phyloP scores from a whole-genome alignment of 1,140 invertebrate genomes.

The Delia radicum region DNA sequence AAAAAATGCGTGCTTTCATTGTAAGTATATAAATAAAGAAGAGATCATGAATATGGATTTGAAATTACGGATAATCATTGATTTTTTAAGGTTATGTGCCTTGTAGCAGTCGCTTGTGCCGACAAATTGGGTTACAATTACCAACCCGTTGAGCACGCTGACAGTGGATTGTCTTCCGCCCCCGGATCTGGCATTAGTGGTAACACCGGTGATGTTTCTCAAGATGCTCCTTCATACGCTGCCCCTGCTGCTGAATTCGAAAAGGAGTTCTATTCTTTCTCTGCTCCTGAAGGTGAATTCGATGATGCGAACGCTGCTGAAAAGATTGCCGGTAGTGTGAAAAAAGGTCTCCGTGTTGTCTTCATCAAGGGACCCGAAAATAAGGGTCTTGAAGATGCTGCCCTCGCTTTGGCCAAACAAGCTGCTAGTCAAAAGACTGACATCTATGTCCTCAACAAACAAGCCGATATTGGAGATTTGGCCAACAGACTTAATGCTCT shows the following conservation, averaged over 20 bases:
- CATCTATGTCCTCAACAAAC: slow-evolving; percentile 48
- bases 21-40: slow-evolving; percentile 42
- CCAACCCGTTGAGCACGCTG: slow-evolving; percentile 43
- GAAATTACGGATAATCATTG: neutral
- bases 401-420: slow-evolving; percentile 44
- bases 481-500: slow-evolving; percentile 43
- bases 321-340: slow-evolving; percentile 33
- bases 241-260: slow-evolving; percentile 41
- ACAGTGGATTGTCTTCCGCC: slow-evolving; percentile 39
- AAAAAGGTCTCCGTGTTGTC: slow-evolving; percentile 43
- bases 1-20: slow-evolving; percentile 48
- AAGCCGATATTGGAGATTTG: slow-evolving; percentile 46
- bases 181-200: slow-evolving; percentile 33
- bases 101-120: slow-evolving; percentile 46
- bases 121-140: slow-evolving; percentile 53
- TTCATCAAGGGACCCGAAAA: slow-evolving; percentile 48
- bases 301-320: slow-evolving; percentile 40
- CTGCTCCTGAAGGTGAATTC: slow-evolving; percentile 45
- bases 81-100: slow-evolving; percentile 40
- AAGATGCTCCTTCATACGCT: slow-evolving; percentile 17
- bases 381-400: slow-evolving; percentile 41
- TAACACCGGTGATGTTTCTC: slow-evolving; percentile 8
- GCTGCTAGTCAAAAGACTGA: slow-evolving; percentile 44
- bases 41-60: neutral
- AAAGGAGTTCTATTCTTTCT: slow-evolving; percentile 47